phyloP scores from a whole-genome alignment of 2,797 vertebrate species.

The Ispidina lecontei region DNA sequence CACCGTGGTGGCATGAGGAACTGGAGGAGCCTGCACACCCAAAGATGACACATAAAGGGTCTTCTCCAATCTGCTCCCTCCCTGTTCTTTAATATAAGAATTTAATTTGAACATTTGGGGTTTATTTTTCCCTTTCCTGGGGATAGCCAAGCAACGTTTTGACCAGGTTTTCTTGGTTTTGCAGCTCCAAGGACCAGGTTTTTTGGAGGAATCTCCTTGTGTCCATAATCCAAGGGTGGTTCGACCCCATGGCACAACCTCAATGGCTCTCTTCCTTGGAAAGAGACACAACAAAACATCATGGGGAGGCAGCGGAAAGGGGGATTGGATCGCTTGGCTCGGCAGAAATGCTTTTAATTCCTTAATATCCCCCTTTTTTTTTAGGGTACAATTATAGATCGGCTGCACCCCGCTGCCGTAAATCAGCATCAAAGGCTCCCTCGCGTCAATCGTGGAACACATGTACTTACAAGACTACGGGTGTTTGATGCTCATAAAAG shows the following conservation, averaged over 20 bases:
- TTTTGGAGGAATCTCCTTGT: background rate
- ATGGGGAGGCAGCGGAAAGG: fast-evolving
- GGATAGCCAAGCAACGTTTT: background rate
- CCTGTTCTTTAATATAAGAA: fast-evolving
- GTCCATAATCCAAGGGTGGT: background rate
- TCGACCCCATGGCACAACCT: background rate
- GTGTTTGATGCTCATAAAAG: conserved; percentile 82
- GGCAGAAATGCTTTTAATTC: conserved; percentile 31
- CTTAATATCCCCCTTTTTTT: conserved; percentile 46
- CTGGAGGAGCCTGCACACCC: background rate
- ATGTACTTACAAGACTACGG: conserved; percentile 76
- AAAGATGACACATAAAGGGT: background rate
- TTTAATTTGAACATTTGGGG: background rate
- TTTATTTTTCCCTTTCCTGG: background rate
- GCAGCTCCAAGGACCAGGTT: background rate
- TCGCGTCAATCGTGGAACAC: conserved; percentile 70
- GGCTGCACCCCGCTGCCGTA: conserved; percentile 67
- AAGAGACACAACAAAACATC: background rate
- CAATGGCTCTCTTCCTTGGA: fast-evolving
- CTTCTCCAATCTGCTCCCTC: background rate
- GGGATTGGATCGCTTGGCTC: background rate
- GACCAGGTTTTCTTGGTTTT: background rate
- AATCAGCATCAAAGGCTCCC: conserved; percentile 79
- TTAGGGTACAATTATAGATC: conserved; percentile 75
- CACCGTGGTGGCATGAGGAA: background rate